phyloP scores from a whole-genome alignment of 2,113 vertebrate species.

The Leptobrachium leishanense region DNA sequence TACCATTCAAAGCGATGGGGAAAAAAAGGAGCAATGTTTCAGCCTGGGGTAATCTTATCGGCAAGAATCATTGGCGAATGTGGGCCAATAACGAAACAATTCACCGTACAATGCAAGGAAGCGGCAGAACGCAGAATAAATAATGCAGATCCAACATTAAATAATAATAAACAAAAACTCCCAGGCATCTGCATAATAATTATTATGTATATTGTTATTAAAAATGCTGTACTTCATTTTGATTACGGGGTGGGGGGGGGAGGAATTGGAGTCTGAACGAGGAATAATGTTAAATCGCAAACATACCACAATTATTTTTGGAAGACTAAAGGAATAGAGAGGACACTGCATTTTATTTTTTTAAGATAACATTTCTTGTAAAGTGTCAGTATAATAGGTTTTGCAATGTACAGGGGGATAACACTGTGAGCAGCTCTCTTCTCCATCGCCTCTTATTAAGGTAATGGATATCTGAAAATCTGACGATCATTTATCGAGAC shows the following conservation, averaged over 20 bases:
- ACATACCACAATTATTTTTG: too few relatives aligned
- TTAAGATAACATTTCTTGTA: too few relatives aligned
- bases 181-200: not conserved
- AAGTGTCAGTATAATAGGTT: too few relatives aligned
- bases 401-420: too few relatives aligned
- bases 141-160: not conserved
- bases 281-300: not conserved
- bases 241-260: not conserved
- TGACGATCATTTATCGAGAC: too few relatives aligned
- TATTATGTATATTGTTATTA: not conserved
- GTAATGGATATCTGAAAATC: too few relatives aligned
- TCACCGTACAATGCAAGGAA: not conserved
- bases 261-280: not conserved
- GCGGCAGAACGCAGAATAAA: slow-evolving; percentile 1
- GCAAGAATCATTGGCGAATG: slow-evolving; percentile 8
- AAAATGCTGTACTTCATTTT: not conserved
- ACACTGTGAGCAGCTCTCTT: too few relatives aligned
- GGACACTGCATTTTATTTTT: too few relatives aligned
- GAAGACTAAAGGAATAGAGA: too few relatives aligned
- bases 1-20: slow-evolving; percentile 5
- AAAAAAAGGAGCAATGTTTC: slow-evolving; percentile 3
- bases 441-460: too few relatives aligned
- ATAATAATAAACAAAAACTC: slow-evolving; percentile 1
- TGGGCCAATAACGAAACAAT: slow-evolving; percentile 13
- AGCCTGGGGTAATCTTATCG: slow-evolving; percentile 1